These are phyloP conservation scores for Polypterus bichir DNA, from an alignment of 2,113 vertebrate species.

Conservation along the genomic window DNA sequence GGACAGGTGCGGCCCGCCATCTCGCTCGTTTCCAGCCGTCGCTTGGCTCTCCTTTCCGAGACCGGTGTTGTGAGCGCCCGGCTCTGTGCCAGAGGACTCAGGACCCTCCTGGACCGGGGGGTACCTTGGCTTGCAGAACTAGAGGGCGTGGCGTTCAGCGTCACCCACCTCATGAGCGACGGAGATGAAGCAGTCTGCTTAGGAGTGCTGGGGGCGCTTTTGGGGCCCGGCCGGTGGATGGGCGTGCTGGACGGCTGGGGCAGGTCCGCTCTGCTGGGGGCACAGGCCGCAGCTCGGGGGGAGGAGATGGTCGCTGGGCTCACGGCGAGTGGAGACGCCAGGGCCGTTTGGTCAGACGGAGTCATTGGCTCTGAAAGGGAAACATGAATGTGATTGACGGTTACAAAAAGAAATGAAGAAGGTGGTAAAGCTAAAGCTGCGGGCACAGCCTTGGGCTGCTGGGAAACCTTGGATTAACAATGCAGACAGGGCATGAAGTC, in stretches of 20 bases:
- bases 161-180: conserved; percentile 73
- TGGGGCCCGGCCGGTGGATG: conserved; percentile 19
- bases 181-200: conserved; percentile 40
- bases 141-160: conserved; percentile 28
- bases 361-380: conserved; percentile 19
- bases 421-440: no score
- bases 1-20: conserved; percentile 37
- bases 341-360: conserved; percentile 49
- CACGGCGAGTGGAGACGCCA: conserved; percentile 43
- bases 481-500: no score
- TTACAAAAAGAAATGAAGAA: no score
- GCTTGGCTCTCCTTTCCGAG: conserved; percentile 63
- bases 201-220: conserved; percentile 23
- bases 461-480: no score
- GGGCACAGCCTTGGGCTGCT: no score
- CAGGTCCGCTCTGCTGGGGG: conserved; percentile 63
- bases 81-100: conserved; percentile 57
- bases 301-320: conserved; percentile 43
- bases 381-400: no score
- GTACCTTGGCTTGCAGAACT: conserved; percentile 27
- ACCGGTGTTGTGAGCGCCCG: conserved; percentile 21
- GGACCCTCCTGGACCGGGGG: conserved; percentile 36
- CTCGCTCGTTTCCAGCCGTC: conserved; percentile 65
- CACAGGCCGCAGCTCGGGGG: conserved; percentile 59
- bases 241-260: conserved; percentile 67